Evolutionary conservation across 2,113 vertebrate species (phyloP), one percentile per base, ranked within the genome.

Genomic region (Phyllopteryx taeniolatus): DNA sequence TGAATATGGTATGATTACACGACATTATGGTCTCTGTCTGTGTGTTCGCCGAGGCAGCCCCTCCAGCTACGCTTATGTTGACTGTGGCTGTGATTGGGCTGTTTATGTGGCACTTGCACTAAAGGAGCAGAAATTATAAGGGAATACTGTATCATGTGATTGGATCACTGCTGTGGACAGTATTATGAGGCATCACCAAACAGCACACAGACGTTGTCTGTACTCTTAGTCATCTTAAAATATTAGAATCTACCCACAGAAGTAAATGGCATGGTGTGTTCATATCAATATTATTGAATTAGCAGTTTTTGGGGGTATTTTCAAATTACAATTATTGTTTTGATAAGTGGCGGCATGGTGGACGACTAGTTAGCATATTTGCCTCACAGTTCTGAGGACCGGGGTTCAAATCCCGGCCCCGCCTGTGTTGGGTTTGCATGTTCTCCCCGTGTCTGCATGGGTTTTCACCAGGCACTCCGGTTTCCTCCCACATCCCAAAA

Each of bases 1-100:
- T 79, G 79, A 87, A 91, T 86, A 81, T 80, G 73, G 72, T 84
- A 84, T 82, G 81, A 86, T 88, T 86, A 75, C 73, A 79, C 73
- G 66, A 64, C 79, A 68, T 71, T 72, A 83, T 75, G 70, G 70
- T 83, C 72, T 78, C 59, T 77, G 79, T 78, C 76, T 81, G 67
- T 61, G 63, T 74, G 82, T 66, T 68, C 51, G n/a, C 77, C 78
- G 69, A 78, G 71, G 73, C 72, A 6, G 73, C 49, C 80, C 84
- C 84, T 80, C 43, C 60, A 72, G 85, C 86, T 73, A 79, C 46
- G 33, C 65, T 77, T 53, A 53, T 9, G 71, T 71, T 42, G 57
- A 81, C 68, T 73, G 76, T 63, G 49, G 68, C 66, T 19, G 22
- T 87, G 79, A 88, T 88, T 87, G 62, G 72, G 66, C 72, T 86